Evolutionary conservation across 2,797 vertebrate genomes (phyloP).

Genomic region (Xyrichtys novacula): DNA sequence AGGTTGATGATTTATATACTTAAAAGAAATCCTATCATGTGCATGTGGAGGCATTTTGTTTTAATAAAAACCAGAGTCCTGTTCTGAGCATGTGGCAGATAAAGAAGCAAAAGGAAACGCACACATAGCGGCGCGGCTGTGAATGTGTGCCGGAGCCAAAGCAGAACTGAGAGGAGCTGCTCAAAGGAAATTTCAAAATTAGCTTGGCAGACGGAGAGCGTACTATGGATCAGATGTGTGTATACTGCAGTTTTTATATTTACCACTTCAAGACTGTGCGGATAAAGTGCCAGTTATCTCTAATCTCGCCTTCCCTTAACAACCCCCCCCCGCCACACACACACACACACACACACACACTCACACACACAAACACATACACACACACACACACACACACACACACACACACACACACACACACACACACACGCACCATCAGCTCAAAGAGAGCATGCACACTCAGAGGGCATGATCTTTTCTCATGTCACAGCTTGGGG

Average conservation of each 20-base stretch:
- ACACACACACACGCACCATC: too few relatives aligned
- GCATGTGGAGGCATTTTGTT: slow-evolving; percentile 49
- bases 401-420: too few relatives aligned
- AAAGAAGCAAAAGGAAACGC: slow-evolving; percentile 51
- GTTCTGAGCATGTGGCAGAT: slow-evolving; percentile 69
- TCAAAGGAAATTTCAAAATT: slow-evolving; percentile 46
- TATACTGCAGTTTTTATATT: slow-evolving; percentile 48
- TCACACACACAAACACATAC: slow-evolving; percentile 16
- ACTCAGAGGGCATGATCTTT: too few relatives aligned
- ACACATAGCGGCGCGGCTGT: slow-evolving; percentile 25
- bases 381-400: background rate
- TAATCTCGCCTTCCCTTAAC: slow-evolving; percentile 13
- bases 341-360: slow-evolving; percentile 12
- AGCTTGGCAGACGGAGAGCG: slow-evolving; percentile 50
- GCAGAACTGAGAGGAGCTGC: slow-evolving; percentile 65
- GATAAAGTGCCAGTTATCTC: slow-evolving; percentile 55
- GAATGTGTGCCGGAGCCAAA: slow-evolving; percentile 67
- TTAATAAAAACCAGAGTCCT: slow-evolving; percentile 63
- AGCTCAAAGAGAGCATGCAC: too few relatives aligned
- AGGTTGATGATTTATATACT: slow-evolving; percentile 53
- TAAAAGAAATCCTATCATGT: slow-evolving; percentile 44
- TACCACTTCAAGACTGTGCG: slow-evolving; percentile 57
- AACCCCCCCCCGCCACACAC: too few relatives aligned
- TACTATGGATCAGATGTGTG: slow-evolving; percentile 48
- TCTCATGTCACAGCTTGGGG: too few relatives aligned